phyloP scores from a whole-genome alignment of 2,797 vertebrate species.

The Centropyge bicolor region DNA sequence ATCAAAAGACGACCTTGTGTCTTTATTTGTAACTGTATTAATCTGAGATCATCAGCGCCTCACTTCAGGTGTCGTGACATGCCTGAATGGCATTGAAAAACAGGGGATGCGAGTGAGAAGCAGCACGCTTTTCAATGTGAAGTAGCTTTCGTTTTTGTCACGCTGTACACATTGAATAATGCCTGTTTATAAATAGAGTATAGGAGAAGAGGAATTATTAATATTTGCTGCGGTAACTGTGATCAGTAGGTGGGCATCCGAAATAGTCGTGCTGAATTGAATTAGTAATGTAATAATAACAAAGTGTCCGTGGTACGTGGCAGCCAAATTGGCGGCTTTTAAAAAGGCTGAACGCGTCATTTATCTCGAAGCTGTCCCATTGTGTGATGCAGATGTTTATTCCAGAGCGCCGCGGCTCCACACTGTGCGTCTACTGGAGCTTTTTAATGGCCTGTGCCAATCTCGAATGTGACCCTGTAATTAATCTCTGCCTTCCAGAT shows the following conservation, averaged over 20 bases:
- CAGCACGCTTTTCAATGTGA: constrained; percentile 31
- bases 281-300: constrained; percentile 1
- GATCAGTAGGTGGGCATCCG: constrained; percentile 10
- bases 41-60: background rate
- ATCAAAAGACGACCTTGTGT: constrained; percentile 49
- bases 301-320: background rate
- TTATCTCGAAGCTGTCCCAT: constrained; percentile 23
- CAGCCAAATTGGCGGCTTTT: constrained; percentile 20
- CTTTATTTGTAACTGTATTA: constrained; percentile 23
- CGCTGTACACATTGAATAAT: background rate
- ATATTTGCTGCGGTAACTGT: background rate
- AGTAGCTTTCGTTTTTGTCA: constrained; percentile 46
- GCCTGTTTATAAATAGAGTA: constrained; percentile 36
- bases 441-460: constrained; percentile 18
- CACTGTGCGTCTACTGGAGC: constrained; percentile 16
- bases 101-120: background rate
- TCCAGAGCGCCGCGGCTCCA: constrained; percentile 2
- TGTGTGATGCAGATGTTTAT: constrained; percentile 41
- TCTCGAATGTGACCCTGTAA: constrained; percentile 42
- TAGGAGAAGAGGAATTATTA: constrained; percentile 13
- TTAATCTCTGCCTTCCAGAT: constrained; percentile 34
- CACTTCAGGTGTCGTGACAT: constrained; percentile 30
- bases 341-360: constrained; percentile 30
- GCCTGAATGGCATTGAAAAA: constrained; percentile 27
- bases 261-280: constrained; percentile 18